Base-by-base conservation (phyloP, 2,888 invertebrate species). In the Calameuta filiformis region DNA sequence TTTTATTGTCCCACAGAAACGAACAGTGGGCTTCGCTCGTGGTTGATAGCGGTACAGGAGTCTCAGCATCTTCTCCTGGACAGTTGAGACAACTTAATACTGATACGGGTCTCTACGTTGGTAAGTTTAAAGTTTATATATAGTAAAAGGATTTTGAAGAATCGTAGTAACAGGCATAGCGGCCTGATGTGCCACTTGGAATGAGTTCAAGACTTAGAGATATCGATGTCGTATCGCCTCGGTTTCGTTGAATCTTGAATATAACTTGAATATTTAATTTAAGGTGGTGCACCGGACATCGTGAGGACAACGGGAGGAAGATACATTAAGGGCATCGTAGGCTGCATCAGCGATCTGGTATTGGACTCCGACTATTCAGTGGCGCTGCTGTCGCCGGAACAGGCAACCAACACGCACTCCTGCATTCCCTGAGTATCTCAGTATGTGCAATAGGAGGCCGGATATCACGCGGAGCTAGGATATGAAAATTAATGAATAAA, bases 91-190 rank as follows among this genome's bases (percentile, higher is more conserved):
- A 97, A 90, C 93, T 97, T 74, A 97, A 97, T 91, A 96, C 97
- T 15, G 96, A 97, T 88, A 96, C 97, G 81, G 97, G 97, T 83
- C 94, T 98, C 76, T 98, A 96, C 92, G 95, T 98, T 87, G 98
- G 98, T 97, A 92, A 93, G 93, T 87, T 56, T 75, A 35, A 31
- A n/a, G 9, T 11, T 40, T 35, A 31, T 37, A 33, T 78, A 30
- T 23, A 9, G 15, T 56, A 23, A 9, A 56, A 56, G 56, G 30
- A 68, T 79, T 68, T 35, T 30, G 30, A 30, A 69, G 9, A 35
- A 3, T 35, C 35, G 35, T 69, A 30, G 56, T 6, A 34, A 40
- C 15, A 2, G 2, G 23, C 23, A 56, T 23, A 23, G 56, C 15
- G 56, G 9, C 23, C 9, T 23, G 56, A 23, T 9, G 23, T 56